Conservation (phyloP, 2,113 vertebrate species). For the Speoplatyrhinus poulsoni region DNA sequence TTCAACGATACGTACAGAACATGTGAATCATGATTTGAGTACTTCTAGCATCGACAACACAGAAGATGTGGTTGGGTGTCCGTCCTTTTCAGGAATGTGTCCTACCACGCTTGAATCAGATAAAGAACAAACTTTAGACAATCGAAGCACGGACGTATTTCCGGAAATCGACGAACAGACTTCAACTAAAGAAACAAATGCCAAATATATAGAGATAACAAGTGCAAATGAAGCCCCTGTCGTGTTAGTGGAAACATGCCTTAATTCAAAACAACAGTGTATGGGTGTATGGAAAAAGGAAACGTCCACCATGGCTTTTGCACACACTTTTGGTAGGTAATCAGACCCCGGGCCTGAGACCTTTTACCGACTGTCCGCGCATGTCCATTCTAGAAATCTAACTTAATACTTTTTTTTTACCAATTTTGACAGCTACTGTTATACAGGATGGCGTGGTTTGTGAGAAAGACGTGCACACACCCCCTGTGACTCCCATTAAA, state of each 20-base stretch:
- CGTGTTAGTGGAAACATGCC: neutral
- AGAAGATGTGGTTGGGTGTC: neutral
- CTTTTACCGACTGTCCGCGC: neutral
- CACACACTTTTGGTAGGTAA: neutral
- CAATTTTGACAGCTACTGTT: slow-evolving; percentile 31
- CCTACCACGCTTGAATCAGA: neutral
- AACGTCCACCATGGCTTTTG: slow-evolving; percentile 10
- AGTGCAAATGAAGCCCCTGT: neutral
- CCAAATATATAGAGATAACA: neutral
- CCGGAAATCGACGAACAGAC: slow-evolving; percentile 21
- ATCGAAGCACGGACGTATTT: neutral
- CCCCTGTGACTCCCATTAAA: neutral
- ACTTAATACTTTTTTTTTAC: slow-evolving; percentile 8
- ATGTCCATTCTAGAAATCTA: neutral
- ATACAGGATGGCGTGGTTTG: slow-evolving; percentile 5
- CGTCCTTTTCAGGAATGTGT: slow-evolving; percentile 18
- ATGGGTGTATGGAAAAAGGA: slow-evolving; percentile 35
- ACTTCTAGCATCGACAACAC: accelerated
- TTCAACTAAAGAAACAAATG: neutral
- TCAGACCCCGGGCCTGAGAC: neutral
- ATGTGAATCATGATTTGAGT: neutral
- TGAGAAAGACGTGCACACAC: slow-evolving; percentile 13
- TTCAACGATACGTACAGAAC: neutral
- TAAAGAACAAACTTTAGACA: slow-evolving; percentile 1
- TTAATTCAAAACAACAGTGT: neutral